Evolutionary conservation across 2,113 vertebrate genomes (phyloP).

Genomic region (Patagioenas fasciata): DNA sequence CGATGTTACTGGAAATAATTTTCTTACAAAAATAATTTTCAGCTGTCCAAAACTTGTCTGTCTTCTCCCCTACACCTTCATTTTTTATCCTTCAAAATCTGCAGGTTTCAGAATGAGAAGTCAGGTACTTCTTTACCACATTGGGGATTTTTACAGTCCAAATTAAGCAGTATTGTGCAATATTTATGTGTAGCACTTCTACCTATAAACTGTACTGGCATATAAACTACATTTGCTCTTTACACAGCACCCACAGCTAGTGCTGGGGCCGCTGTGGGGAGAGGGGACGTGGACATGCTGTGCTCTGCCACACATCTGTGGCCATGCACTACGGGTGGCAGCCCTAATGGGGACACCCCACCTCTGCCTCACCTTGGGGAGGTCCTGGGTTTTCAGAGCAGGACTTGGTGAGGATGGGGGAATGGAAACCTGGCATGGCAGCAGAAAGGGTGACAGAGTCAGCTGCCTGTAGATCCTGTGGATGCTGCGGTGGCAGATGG

Average conservation of each 20-base stretch:
- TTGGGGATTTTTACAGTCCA: neutral
- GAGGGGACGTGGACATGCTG: rapidly evolving
- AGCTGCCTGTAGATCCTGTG: neutral
- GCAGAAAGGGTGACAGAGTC: neutral
- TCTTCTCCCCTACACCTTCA: neutral
- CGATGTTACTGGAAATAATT: neutral
- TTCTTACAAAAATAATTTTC: neutral
- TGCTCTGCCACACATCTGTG: neutral
- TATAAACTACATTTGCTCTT: neutral
- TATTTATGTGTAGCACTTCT: neutral
- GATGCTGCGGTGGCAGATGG: neutral
- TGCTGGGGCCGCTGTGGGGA: rapidly evolving
- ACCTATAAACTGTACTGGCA: neutral
- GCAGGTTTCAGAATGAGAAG: neutral
- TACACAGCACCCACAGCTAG: neutral
- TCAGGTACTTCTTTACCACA: neutral
- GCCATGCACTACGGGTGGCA: neutral
- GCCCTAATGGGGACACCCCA: neutral
- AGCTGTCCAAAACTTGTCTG: neutral
- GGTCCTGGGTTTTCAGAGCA: neutral
- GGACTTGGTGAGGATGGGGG: neutral
- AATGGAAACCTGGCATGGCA: neutral
- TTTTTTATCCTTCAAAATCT: neutral
- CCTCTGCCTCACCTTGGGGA: neutral
- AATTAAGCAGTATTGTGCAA: neutral